Conservation (phyloP, 1,140 invertebrate genomes). For the Pseudoatta argentina region DNA sequence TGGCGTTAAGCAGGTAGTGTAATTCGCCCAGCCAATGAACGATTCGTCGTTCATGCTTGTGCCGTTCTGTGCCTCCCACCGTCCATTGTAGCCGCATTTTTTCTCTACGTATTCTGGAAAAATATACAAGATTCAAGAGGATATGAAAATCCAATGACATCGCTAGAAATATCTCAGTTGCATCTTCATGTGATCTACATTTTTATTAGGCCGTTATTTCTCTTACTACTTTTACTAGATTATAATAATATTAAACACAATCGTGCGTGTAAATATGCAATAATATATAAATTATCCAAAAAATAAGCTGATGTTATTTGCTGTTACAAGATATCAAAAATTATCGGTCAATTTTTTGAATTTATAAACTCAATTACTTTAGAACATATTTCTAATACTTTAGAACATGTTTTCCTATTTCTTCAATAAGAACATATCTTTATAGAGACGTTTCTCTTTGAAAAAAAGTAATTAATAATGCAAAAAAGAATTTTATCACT, state of each 20-base stretch:
- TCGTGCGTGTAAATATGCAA: no score
- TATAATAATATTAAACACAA: neutral
- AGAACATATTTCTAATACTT: neutral
- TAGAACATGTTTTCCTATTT: neutral
- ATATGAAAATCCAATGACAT: no score
- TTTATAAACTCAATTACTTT: neutral
- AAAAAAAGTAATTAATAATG: neutral
- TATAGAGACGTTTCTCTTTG: neutral
- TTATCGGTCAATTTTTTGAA: neutral
- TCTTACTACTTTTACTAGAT: neutral
- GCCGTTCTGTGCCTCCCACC: slow-evolving; percentile 89
- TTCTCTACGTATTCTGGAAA: slow-evolving; percentile 91
- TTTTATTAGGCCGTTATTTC: neutral
- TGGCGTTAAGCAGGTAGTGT: slow-evolving; percentile 93
- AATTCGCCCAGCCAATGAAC: slow-evolving; percentile 94
- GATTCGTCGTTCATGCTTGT: slow-evolving; percentile 74
- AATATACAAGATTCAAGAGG: slow-evolving; percentile 1
- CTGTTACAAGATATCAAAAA: no score
- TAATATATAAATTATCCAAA: neutral
- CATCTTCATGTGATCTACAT: neutral
- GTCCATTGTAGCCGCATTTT: slow-evolving; percentile 90
- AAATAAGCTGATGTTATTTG: no score
- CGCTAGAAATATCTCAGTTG: neutral
- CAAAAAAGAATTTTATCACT: neutral
- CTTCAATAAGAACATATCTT: neutral